phyloP scores from a whole-genome alignment of 2,113 vertebrate species.

The Argyrosomus japonicus region DNA sequence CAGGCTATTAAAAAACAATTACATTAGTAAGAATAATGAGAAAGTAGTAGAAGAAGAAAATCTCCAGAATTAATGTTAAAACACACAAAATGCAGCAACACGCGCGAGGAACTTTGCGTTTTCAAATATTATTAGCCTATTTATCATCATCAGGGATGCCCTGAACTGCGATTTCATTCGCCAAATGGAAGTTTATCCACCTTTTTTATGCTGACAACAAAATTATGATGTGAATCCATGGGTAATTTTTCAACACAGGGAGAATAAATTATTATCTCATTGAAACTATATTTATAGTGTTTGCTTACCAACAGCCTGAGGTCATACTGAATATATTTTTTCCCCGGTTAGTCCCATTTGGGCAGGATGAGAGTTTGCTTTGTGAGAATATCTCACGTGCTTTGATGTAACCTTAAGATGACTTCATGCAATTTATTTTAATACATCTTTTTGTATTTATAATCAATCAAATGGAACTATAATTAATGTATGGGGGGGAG shows the following conservation, averaged over 20 bases:
- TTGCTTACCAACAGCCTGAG: not conserved
- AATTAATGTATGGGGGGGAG: not conserved
- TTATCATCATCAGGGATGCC: slow-evolving; percentile 28
- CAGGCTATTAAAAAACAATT: slow-evolving; percentile 11
- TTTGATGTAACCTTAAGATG: not conserved
- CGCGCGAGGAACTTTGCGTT: slow-evolving; percentile 15
- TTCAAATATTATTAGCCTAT: slow-evolving; percentile 30
- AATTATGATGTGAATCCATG: slow-evolving; percentile 15
- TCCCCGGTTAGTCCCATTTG: not conserved
- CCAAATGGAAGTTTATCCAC: slow-evolving; percentile 26
- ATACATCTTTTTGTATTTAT: not conserved
- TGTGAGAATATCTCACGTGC: not conserved
- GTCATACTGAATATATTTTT: slow-evolving; percentile 3
- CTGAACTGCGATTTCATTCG: not conserved
- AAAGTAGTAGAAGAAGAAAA: not conserved
- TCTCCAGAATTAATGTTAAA: slow-evolving; percentile 25
- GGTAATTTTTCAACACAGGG: slow-evolving; percentile 8
- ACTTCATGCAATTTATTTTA: not conserved
- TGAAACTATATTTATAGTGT: not conserved
- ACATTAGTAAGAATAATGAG: slow-evolving; percentile 24
- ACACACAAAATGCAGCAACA: slow-evolving; percentile 22
- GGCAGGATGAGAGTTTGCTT: slow-evolving; percentile 5
- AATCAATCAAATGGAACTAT: not conserved
- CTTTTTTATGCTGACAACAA: slow-evolving; percentile 22
- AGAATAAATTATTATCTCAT: not conserved